A percentile compares a stretch with the other conserved stretches of the same genome.
Conservation (phyloP, 2,888 invertebrate species). For the Agapetus fuscipes region DNA sequence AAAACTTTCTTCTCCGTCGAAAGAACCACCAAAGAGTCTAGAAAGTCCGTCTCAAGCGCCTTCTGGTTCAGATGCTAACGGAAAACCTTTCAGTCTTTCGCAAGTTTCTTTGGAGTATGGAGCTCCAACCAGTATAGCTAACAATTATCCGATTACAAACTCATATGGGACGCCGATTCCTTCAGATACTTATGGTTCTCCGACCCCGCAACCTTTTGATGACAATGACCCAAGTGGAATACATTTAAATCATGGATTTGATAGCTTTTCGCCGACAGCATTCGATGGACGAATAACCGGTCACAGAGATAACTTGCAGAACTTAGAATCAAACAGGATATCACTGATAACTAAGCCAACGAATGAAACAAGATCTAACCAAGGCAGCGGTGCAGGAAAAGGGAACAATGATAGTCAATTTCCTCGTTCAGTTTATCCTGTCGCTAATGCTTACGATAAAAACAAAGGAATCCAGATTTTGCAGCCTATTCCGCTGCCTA, state of each 20-base stretch:
- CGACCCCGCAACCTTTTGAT: conserved; percentile 25
- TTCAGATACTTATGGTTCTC: conserved; percentile 31
- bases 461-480: conserved; percentile 39
- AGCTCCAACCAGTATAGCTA: conserved; percentile 16
- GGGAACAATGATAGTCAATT: conserved; percentile 8
- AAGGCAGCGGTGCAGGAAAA: not conserved
- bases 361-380: too few species aligned
- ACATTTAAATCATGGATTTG: not conserved
- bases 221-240: not conserved
- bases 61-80: conserved; percentile 11
- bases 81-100: conserved; percentile 20
- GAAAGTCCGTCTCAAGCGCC: conserved; percentile 7
- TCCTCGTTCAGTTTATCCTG: conserved; percentile 4
- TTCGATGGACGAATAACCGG: not conserved
- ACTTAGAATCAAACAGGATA: conserved; percentile 14
- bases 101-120: conserved; percentile 7
- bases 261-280: not conserved
- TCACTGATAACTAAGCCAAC: conserved; percentile 11
- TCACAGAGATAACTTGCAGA: conserved; percentile 9
- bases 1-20: conserved; percentile 7
- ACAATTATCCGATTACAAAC: conserved; percentile 23
- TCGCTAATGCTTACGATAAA: conserved; percentile 3
- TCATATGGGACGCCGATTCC: conserved; percentile 25
- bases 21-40: conserved; percentile 5
- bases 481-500: conserved; percentile 54